phyloP scores from a whole-genome alignment of 2,113 vertebrate genomes.

The Pseudolaguvia tuberculata region DNA sequence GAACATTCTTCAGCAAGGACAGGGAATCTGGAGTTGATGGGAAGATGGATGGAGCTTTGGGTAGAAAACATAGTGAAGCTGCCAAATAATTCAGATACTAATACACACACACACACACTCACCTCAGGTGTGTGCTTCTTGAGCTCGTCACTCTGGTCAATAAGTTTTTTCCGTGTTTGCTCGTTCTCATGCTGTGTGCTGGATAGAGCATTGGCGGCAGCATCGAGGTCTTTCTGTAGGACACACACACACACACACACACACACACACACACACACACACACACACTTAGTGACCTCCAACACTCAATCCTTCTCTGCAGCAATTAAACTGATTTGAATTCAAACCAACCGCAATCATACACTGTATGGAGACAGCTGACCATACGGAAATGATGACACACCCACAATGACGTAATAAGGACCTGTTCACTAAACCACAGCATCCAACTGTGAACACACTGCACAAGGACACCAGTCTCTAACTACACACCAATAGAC shows the following conservation, averaged over 20 bases:
- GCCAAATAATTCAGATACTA: too few relatives aligned
- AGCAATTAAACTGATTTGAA: not conserved
- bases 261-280: not conserved
- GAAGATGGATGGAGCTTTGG: too few relatives aligned
- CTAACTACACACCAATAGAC: not conserved
- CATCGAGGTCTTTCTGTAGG: slow-evolving; percentile 81
- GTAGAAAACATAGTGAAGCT: too few relatives aligned
- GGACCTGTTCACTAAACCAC: not conserved
- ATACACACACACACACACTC: slow-evolving; percentile 41
- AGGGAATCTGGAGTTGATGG: too few relatives aligned
- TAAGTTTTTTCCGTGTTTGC: slow-evolving; percentile 86
- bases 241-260: slow-evolving; percentile 21
- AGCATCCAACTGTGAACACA: not conserved
- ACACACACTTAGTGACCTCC: not conserved
- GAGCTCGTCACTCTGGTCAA: slow-evolving; percentile 88
- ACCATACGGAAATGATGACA: not conserved
- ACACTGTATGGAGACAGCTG: too few relatives aligned
- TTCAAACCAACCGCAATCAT: too few relatives aligned
- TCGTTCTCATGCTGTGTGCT: slow-evolving; percentile 91
- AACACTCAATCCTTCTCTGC: not conserved
- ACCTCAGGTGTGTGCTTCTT: slow-evolving; percentile 92
- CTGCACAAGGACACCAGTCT: not conserved
- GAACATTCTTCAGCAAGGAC: too few relatives aligned
- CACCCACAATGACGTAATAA: not conserved
- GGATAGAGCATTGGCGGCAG: slow-evolving; percentile 81